Conservation (phyloP, 2,113 vertebrate species). For the Strix aluco region DNA sequence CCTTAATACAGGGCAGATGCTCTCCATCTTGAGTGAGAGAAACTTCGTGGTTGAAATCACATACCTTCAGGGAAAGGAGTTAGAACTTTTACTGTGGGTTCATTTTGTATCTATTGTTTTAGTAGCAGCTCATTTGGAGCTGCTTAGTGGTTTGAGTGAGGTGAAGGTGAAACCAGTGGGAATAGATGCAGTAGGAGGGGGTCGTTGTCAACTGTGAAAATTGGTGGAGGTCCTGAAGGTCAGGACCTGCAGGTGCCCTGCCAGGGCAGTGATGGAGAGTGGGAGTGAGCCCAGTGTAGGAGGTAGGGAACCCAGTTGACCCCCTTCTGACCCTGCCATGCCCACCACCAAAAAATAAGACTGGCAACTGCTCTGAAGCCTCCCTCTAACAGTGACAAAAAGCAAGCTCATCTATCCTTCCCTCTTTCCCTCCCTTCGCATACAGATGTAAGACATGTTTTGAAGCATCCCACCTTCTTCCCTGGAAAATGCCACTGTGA, state of each 20-base stretch:
- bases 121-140: not conserved
- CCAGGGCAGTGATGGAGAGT: not conserved
- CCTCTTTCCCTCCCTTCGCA: not conserved
- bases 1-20: not conserved
- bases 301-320: not conserved
- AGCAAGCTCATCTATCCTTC: not conserved
- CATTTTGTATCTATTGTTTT: not conserved
- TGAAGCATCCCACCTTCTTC: not conserved
- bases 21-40: not conserved
- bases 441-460: not conserved
- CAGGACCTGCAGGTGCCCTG: not conserved
- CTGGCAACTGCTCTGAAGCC: not conserved
- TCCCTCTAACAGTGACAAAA: not conserved
- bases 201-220: not conserved
- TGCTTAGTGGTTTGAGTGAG: not conserved
- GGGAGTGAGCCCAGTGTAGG: not conserved
- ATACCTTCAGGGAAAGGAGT: not conserved
- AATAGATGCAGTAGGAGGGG: fast-evolving
- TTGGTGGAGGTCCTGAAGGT: not conserved
- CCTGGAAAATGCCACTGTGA: not conserved
- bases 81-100: not conserved
- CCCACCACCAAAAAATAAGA: not conserved
- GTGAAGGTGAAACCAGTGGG: not conserved
- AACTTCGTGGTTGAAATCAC: not conserved
- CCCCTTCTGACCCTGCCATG: not conserved